phyloP scores from a whole-genome alignment of 2,113 vertebrate genomes.

The Toxostoma redivivum region DNA sequence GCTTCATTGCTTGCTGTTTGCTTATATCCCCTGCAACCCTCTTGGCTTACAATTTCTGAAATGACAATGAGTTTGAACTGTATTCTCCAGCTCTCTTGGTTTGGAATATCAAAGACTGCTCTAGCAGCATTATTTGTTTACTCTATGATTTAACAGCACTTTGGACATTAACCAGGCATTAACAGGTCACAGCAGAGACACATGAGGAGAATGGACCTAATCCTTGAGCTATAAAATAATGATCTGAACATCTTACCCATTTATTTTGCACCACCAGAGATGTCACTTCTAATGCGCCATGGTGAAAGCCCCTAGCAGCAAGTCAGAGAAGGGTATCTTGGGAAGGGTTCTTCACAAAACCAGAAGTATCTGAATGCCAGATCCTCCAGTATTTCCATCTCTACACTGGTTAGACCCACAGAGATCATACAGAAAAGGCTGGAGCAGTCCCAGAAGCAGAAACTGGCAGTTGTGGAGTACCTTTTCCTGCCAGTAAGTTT shows the following conservation, averaged over 20 bases:
- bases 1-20: constrained; percentile 9
- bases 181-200: neutral
- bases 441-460: neutral
- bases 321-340: neutral
- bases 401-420: neutral
- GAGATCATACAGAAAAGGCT: neutral
- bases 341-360: neutral
- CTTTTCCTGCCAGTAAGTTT: neutral
- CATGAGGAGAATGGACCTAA: neutral
- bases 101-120: neutral
- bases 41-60: neutral
- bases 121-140: neutral
- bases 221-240: neutral
- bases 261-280: neutral
- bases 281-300: neutral
- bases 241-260: neutral
- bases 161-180: neutral
- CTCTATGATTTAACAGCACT: neutral
- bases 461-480: neutral
- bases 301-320: neutral
- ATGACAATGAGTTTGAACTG: neutral
- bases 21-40: neutral
- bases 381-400: neutral
- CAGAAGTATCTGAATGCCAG: neutral
- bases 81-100: neutral